These are phyloP conservation scores for Haliclystus octoradiatus DNA, from an alignment of 30 jellyfish, hydroid and myxozoan species.

Conservation along the genomic window DNA sequence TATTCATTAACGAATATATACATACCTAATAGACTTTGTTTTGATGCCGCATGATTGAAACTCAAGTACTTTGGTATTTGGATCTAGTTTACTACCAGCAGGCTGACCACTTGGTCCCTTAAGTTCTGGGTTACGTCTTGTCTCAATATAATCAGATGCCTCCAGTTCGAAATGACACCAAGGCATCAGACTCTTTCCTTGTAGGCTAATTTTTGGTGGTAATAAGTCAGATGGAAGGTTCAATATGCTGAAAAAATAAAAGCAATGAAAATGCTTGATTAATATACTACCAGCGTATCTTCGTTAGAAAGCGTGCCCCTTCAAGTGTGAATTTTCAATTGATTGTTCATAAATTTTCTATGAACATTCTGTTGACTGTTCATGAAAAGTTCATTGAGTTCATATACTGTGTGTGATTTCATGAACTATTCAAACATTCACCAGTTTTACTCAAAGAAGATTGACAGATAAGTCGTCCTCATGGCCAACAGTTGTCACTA, in stretches of 20 bases:
- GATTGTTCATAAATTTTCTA: too few relatives aligned
- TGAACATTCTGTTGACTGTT: too few relatives aligned
- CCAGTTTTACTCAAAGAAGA: neutral
- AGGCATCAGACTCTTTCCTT: constrained; percentile 73
- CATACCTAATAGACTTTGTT: constrained; percentile 54
- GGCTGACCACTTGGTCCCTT: constrained; percentile 82
- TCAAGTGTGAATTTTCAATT: too few relatives aligned
- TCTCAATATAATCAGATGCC: constrained; percentile 59
- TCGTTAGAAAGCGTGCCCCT: too few relatives aligned
- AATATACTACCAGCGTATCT: too few relatives aligned
- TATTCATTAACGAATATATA: neutral
- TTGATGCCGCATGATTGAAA: constrained; percentile 60
- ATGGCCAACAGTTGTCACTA: too few relatives aligned
- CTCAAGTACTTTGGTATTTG: constrained; percentile 69
- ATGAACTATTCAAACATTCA: too few relatives aligned
- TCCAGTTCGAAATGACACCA: constrained; percentile 95
- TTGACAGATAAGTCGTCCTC: neutral
- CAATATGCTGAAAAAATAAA: constrained; percentile 28
- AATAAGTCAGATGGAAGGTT: constrained; percentile 42
- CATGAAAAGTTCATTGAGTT: too few relatives aligned
- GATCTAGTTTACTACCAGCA: constrained; percentile 78
- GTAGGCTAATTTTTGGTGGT: constrained; percentile 48
- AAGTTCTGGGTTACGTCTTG: constrained; percentile 84
- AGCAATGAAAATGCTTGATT: too few relatives aligned
- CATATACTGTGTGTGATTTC: too few relatives aligned